These are phyloP conservation scores for Todiramphus saurophagus DNA, from an alignment of 2,113 vertebrate species.

Conservation along the genomic window DNA sequence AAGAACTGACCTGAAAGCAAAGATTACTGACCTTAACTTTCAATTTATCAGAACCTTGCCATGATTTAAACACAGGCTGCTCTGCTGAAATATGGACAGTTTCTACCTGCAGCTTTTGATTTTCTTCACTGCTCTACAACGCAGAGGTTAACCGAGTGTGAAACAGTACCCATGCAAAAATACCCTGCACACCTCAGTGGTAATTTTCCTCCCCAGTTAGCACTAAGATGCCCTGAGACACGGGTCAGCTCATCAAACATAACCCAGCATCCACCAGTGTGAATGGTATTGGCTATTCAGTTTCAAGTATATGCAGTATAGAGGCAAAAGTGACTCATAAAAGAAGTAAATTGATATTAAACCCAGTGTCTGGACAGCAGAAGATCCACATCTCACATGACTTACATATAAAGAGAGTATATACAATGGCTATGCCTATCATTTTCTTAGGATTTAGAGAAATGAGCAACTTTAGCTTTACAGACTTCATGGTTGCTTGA, in stretches of 20 bases:
- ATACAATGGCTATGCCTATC: background rate
- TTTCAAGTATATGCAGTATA: background rate
- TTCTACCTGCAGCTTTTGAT: background rate
- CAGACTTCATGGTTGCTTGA: constrained; percentile 64
- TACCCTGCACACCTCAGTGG: no score
- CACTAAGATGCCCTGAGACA: background rate
- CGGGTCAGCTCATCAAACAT: background rate
- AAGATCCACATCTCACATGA: background rate
- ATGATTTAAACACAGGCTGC: background rate
- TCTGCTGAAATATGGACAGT: background rate
- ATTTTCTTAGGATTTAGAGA: constrained; percentile 43
- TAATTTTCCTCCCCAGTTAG: background rate
- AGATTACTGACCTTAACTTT: constrained; percentile 45
- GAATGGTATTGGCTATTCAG: rapidly evolving
- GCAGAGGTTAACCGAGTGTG: background rate
- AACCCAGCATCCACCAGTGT: background rate
- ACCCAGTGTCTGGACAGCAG: background rate
- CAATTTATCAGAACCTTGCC: constrained; percentile 9
- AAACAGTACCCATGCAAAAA: background rate
- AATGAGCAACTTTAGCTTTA: constrained; percentile 45
- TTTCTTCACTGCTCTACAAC: background rate
- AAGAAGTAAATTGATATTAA: background rate
- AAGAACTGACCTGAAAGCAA: constrained; percentile 37
- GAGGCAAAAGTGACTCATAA: background rate
- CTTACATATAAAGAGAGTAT: background rate